These are phyloP conservation scores for Sesamia nonagrioides DNA, from an alignment of 1,140 invertebrate genomes.

Conservation along the genomic window DNA sequence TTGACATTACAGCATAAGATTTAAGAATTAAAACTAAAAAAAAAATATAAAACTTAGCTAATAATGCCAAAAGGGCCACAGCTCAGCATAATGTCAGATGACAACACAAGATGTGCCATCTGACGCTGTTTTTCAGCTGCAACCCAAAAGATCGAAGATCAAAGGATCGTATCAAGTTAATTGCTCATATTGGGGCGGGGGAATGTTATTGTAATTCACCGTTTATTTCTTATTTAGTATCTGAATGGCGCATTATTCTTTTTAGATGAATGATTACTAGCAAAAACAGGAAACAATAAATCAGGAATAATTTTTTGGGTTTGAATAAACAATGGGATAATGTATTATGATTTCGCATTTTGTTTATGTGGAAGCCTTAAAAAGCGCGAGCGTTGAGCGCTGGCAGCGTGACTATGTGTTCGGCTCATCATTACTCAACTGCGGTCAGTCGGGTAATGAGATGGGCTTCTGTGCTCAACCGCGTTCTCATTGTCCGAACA, in stretches of 20 bases:
- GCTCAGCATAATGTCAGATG: no score
- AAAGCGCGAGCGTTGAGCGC: constrained; percentile 52
- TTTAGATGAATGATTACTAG: constrained; percentile 42
- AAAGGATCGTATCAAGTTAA: constrained; percentile 25
- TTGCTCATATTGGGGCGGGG: constrained; percentile 22
- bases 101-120: no score
- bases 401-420: constrained; percentile 64
- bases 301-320: constrained; percentile 51
- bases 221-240: constrained; percentile 15
- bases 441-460: constrained; percentile 77
- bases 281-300: constrained; percentile 38
- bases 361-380: constrained; percentile 57
- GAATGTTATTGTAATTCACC: constrained; percentile 20
- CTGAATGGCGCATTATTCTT: constrained; percentile 25
- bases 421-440: constrained; percentile 67
- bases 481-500: constrained; percentile 63
- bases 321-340: constrained; percentile 56
- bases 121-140: no score
- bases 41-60: no score
- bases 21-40: no score
- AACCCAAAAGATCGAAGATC: no score
- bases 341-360: constrained; percentile 56
- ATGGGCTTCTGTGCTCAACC: constrained; percentile 66
- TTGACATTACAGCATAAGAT: no score
- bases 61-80: no score